phyloP scores from a whole-genome alignment of 2,888 invertebrate species.

The Dendrolimus pini region DNA sequence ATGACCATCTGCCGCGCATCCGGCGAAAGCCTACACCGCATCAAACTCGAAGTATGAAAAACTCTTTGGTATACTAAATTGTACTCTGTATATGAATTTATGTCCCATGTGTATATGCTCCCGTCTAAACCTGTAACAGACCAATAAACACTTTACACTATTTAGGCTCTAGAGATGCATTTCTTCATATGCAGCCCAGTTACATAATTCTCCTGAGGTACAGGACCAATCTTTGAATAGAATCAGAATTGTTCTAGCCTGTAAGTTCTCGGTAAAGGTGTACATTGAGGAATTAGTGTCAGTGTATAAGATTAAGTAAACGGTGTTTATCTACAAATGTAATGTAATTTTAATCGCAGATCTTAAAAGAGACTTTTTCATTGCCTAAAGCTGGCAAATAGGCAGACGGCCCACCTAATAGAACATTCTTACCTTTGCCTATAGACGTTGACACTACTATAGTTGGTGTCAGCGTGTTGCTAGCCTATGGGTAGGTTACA shows the following conservation, averaged over 20 bases:
- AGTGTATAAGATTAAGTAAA: too few species aligned
- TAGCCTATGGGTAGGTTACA: not conserved
- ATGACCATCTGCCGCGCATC: slow-evolving; percentile 92
- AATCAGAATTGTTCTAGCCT: too few species aligned
- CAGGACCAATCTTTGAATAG: too few species aligned
- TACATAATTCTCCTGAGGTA: too few species aligned
- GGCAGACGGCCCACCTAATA: not conserved
- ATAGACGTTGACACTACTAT: not conserved
- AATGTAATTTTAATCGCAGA: too few species aligned
- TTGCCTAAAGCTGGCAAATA: not conserved
- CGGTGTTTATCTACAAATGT: too few species aligned
- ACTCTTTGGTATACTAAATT: slow-evolving; percentile 87
- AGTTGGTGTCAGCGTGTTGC: not conserved
- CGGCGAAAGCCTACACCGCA: slow-evolving; percentile 92
- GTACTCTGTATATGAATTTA: slow-evolving; percentile 89
- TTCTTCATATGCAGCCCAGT: too few species aligned
- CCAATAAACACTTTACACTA: too few species aligned
- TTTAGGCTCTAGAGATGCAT: too few species aligned
- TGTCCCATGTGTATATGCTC: slow-evolving; percentile 95
- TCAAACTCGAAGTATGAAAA: slow-evolving; percentile 89
- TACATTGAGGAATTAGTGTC: too few species aligned
- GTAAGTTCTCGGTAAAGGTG: too few species aligned
- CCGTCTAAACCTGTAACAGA: slow-evolving; percentile 85
- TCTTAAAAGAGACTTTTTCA: too few species aligned
- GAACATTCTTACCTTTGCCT: not conserved